phyloP scores from a whole-genome alignment of 2,888 invertebrate species.

The Drosophila subsilvestris region DNA sequence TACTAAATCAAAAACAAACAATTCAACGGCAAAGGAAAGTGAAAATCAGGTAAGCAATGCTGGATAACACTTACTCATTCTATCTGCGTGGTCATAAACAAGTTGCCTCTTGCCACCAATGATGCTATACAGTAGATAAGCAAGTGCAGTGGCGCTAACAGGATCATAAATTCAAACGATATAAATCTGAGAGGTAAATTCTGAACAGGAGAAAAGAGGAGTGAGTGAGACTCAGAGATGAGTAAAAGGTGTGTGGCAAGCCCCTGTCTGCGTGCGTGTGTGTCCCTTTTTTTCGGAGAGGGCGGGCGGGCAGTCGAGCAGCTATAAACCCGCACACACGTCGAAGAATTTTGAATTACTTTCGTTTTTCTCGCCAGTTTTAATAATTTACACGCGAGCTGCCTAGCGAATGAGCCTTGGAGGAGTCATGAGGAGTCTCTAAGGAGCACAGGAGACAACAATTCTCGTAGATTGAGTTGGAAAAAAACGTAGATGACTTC shows the following conservation, averaged over 20 bases:
- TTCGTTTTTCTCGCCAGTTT: conserved; percentile 70
- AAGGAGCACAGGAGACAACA: neutral
- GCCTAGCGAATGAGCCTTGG: conserved; percentile 57
- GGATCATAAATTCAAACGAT: conserved; percentile 79
- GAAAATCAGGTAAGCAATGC: conserved; percentile 60
- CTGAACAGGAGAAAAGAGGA: neutral
- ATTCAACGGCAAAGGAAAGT: conserved; percentile 45
- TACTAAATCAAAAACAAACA: conserved; percentile 35
- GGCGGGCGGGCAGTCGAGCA: conserved; percentile 53
- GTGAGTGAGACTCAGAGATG: conserved; percentile 1
- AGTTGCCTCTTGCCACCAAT: conserved; percentile 38
- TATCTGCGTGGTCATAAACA: conserved; percentile 64
- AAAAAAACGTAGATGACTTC: conserved; percentile 71
- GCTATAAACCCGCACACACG: conserved; percentile 60
- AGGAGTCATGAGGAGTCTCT: neutral
- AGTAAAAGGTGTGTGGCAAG: neutral
- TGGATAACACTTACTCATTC: conserved; percentile 66
- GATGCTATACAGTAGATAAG: conserved; percentile 62
- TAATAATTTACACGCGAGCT: conserved; percentile 68
- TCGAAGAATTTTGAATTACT: conserved; percentile 74
- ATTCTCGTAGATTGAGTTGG: conserved; percentile 2
- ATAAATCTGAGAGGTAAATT: conserved; percentile 63
- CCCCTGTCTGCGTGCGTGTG: conserved; percentile 16
- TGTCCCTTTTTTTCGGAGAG: conserved; percentile 33
- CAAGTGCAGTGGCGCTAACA: conserved; percentile 80